phyloP scores from a whole-genome alignment of 2,113 vertebrate genomes.

The Corythornis cristatus region DNA sequence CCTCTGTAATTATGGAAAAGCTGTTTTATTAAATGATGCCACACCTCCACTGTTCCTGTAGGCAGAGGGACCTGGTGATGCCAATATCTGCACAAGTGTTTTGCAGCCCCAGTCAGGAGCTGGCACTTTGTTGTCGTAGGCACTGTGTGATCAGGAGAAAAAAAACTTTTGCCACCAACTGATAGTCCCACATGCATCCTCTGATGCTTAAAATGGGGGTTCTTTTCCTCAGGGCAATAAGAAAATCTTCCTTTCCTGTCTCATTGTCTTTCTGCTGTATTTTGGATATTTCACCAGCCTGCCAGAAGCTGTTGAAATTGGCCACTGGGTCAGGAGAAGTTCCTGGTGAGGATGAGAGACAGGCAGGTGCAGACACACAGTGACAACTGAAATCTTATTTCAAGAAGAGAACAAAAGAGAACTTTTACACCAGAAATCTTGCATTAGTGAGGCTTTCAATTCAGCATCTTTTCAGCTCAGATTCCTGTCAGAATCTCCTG shows the following conservation, averaged over 20 bases:
- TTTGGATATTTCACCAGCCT: slow-evolving; percentile 26
- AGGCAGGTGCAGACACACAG: background rate
- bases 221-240: slow-evolving; percentile 26
- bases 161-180: background rate
- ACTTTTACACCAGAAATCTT: background rate
- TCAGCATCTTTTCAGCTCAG: background rate
- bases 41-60: background rate
- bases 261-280: slow-evolving; percentile 8
- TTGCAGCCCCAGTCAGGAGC: background rate
- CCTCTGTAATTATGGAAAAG: background rate
- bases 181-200: background rate
- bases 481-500: background rate
- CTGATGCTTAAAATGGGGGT: background rate
- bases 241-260: slow-evolving; percentile 19
- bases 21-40: background rate
- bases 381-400: background rate
- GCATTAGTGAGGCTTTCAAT: background rate
- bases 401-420: background rate
- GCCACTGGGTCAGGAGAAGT: background rate
- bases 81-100: background rate
- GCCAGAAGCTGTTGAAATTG: background rate
- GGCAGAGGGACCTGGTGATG: background rate
- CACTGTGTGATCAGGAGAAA: background rate
- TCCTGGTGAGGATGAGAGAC: background rate
- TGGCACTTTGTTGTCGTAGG: background rate